Evolutionary conservation across 92 coral and sea anemone genomes (phyloP).

Genomic region (Heteractis magnifica): DNA sequence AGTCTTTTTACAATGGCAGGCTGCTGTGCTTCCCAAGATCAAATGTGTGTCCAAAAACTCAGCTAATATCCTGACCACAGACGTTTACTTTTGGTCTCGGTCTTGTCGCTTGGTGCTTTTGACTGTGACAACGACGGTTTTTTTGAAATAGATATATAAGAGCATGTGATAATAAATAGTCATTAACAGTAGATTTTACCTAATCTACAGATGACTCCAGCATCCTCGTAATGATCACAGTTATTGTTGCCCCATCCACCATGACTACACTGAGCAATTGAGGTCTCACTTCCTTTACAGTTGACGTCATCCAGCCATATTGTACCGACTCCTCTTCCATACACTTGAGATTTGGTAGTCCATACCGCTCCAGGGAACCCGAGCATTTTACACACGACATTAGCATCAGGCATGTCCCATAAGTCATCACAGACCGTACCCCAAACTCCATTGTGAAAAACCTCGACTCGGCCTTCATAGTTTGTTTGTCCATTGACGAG

Average conservation of each 20-base stretch:
- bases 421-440: conserved; percentile 13
- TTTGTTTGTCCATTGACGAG: background rate
- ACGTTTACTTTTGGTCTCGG: too few relatives aligned
- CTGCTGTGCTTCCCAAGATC: too few relatives aligned
- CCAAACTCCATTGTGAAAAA: background rate
- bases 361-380: background rate
- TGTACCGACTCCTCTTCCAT: conserved; percentile 4
- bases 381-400: background rate
- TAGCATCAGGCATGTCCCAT: conserved; percentile 2
- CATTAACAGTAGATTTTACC: background rate
- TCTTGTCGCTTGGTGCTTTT: too few relatives aligned
- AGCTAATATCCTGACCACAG: too few relatives aligned
- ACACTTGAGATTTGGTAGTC: background rate
- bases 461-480: conserved; percentile 9
- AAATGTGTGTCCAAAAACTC: too few relatives aligned
- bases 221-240: conserved; percentile 3
- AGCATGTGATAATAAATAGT: too few relatives aligned
- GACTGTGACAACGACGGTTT: too few relatives aligned
- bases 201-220: background rate
- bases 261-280: background rate
- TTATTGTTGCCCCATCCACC: conserved; percentile 3
- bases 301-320: conserved; percentile 1
- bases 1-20: too few relatives aligned
- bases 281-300: background rate
- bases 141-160: too few relatives aligned